phyloP scores from a whole-genome alignment of 1,140 invertebrate species.

The Papilio xuthus region DNA sequence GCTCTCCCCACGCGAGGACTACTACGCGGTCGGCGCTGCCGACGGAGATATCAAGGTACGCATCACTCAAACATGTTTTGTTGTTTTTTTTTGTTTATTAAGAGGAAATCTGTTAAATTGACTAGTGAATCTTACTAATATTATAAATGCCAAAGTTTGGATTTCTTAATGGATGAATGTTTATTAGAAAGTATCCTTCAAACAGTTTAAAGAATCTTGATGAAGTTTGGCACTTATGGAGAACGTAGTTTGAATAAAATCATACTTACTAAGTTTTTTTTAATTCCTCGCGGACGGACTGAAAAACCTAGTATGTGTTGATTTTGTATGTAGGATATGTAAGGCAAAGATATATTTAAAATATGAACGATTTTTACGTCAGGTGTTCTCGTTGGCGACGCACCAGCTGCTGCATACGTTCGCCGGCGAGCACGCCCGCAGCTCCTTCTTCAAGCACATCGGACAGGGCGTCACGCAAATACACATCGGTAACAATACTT shows the following conservation, averaged over 20 bases:
- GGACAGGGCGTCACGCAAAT: constrained; percentile 98
- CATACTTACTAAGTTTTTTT: no score
- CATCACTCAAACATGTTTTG: background rate
- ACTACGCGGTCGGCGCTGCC: constrained; percentile 98
- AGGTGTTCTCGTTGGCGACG: constrained; percentile 96
- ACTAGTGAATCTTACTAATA: no score
- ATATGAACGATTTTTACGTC: constrained; percentile 40
- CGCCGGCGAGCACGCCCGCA: constrained; percentile 95
- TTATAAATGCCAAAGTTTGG: no score
- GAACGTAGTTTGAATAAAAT: no score
- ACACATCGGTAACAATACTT: constrained; percentile 83
- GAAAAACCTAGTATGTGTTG: no score
- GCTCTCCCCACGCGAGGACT: constrained; percentile 96
- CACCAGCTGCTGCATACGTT: constrained; percentile 94
- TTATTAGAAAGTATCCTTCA: no score
- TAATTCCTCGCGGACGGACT: no score
- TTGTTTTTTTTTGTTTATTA: no score
- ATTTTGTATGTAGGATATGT: background rate
- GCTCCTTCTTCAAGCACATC: constrained; percentile 97
- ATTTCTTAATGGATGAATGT: no score
- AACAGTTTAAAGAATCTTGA: no score
- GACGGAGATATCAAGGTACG: constrained; percentile 99
- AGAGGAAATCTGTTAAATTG: no score
- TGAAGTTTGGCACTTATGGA: no score
- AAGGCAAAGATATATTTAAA: background rate